A percentile compares a stretch with the other conserved stretches of the same genome.
Evolutionary conservation across 2,888 invertebrate species (phyloP).

Genomic region (Drosophila aldrichi): DNA sequence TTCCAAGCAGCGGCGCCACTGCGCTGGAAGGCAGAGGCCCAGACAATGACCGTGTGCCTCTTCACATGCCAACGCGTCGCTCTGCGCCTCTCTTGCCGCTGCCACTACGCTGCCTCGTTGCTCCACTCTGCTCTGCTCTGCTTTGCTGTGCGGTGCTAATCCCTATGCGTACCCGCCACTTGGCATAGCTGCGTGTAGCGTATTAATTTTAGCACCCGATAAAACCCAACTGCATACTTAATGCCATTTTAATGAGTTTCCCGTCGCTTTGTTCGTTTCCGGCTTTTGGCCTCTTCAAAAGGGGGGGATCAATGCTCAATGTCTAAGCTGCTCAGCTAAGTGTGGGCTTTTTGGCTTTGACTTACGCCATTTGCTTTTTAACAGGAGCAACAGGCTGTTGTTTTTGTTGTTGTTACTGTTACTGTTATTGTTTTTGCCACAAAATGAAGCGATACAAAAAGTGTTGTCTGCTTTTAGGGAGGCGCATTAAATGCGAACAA

Average conservation of each 20-base stretch:
- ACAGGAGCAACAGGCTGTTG: slow-evolving; percentile 43
- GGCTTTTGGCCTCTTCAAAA: slow-evolving; percentile 37
- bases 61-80: slow-evolving; percentile 34
- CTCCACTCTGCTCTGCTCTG: background rate
- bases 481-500: background rate
- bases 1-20: slow-evolving; percentile 55
- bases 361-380: slow-evolving; percentile 13
- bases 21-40: slow-evolving; percentile 63
- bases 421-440: background rate
- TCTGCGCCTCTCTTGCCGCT: background rate
- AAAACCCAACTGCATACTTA: slow-evolving; percentile 69
- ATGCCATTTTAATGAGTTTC: slow-evolving; percentile 74
- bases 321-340: slow-evolving; percentile 35
- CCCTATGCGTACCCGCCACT: slow-evolving; percentile 22
- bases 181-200: slow-evolving; percentile 48
- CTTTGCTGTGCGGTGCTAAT: slow-evolving; percentile 18
- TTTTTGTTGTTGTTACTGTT: background rate
- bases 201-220: slow-evolving; percentile 64
- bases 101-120: slow-evolving; percentile 1
- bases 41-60: slow-evolving; percentile 62
- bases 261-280: slow-evolving; percentile 34
- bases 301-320: slow-evolving; percentile 34
- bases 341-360: slow-evolving; percentile 49
- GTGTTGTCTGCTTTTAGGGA: slow-evolving; percentile 43
- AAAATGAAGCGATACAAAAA: slow-evolving; percentile 8